Percentiles rank a stretch among this genome's conserved stretches.
Evolutionary conservation across 2,888 invertebrate species (phyloP).

Genomic region (Hirtodrosophila cameraria): DNA sequence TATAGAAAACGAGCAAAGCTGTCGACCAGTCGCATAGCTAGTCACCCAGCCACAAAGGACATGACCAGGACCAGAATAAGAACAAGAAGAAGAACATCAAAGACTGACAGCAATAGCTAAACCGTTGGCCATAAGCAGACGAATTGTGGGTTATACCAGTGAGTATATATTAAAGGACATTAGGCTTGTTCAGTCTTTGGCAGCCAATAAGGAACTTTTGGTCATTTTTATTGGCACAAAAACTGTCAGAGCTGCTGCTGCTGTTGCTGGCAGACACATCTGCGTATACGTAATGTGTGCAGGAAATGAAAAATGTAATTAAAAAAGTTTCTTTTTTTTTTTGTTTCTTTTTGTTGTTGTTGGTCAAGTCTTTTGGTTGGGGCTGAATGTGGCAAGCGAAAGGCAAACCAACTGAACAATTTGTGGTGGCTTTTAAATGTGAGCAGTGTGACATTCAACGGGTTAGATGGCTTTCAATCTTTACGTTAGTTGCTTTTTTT

Average conservation of each 20-base stretch:
- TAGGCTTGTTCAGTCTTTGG: constrained; percentile 38
- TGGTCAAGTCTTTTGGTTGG: constrained; percentile 32
- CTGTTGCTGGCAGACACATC: constrained; percentile 9
- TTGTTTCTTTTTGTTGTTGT: too few relatives aligned
- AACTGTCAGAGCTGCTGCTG: constrained; percentile 25
- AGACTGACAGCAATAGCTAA: constrained; percentile 53
- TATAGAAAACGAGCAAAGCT: constrained; percentile 53
- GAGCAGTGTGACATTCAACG: constrained; percentile 56
- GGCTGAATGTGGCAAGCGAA: constrained; percentile 20
- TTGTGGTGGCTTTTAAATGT: constrained; percentile 61
- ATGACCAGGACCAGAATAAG: constrained; percentile 8
- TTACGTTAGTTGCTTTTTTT: constrained; percentile 45
- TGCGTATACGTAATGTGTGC: constrained; percentile 64
- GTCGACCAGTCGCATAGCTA: constrained; percentile 59
- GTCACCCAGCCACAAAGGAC: constrained; percentile 61
- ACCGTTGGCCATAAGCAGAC: constrained; percentile 31
- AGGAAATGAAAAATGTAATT: constrained; percentile 77
- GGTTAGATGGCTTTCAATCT: constrained; percentile 48
- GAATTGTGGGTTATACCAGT: constrained; percentile 25
- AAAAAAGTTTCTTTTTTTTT: constrained; percentile 71
- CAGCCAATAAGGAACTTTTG: constrained; percentile 61
- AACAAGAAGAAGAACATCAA: not conserved
- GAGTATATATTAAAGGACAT: constrained; percentile 58
- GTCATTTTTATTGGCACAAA: constrained; percentile 62
- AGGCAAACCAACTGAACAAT: constrained; percentile 51